Percentiles rank a stretch among this genome's conserved stretches.
These are phyloP conservation scores for Paraescarpia echinospica DNA, from an alignment of 1,140 invertebrate species.

Conservation along the genomic window DNA sequence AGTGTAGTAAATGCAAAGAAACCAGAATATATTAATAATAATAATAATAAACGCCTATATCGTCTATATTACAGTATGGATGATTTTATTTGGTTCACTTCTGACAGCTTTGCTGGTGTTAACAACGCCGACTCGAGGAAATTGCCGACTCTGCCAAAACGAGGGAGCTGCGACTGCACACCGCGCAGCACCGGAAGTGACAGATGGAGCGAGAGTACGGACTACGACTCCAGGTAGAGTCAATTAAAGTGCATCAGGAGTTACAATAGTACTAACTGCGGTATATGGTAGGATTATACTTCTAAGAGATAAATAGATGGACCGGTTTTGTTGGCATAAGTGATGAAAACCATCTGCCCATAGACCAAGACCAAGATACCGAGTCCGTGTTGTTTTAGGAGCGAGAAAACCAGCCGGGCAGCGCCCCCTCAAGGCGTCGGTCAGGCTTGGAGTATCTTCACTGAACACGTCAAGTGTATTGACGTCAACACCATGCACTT, in stretches of 20 bases:
- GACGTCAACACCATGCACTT: background rate
- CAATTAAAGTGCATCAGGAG: too few relatives aligned
- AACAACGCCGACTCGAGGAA: background rate
- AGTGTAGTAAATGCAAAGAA: too few relatives aligned
- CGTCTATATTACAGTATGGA: too few relatives aligned
- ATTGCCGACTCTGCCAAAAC: background rate
- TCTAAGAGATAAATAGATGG: too few relatives aligned
- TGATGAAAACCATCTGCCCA: too few relatives aligned
- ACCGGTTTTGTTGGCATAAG: too few relatives aligned
- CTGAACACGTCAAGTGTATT: background rate
- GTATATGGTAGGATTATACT: too few relatives aligned
- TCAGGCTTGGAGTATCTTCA: background rate
- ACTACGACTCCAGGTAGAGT: background rate
- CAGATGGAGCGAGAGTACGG: background rate
- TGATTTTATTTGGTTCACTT: background rate
- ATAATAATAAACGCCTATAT: too few relatives aligned
- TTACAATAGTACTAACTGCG: too few relatives aligned
- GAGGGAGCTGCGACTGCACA: background rate
- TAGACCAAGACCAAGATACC: too few relatives aligned
- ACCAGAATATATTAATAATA: too few relatives aligned
- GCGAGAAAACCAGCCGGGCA: background rate
- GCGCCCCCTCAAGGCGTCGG: background rate
- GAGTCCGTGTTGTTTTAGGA: background rate
- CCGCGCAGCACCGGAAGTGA: background rate
- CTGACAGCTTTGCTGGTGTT: background rate